These are phyloP conservation scores for Halcyon badia DNA, from an alignment of 2,797 vertebrate species.

Conservation along the genomic window DNA sequence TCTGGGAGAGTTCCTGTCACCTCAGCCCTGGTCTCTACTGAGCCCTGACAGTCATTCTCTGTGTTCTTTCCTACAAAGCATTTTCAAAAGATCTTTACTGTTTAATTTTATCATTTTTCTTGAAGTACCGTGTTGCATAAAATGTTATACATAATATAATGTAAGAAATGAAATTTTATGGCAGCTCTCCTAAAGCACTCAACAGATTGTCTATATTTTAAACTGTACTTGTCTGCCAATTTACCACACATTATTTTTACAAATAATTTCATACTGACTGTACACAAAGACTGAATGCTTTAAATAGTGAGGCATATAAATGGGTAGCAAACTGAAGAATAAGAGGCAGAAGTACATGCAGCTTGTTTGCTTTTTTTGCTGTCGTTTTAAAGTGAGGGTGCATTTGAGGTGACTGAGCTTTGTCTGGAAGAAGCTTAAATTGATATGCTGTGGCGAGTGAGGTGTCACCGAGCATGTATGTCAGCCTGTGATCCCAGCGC, in stretches of 20 bases:
- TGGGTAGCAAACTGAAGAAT: neutral
- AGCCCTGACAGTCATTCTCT: accelerated
- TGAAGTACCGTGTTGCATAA: slow-evolving; percentile 35
- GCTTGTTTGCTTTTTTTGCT: neutral
- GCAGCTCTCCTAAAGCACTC: slow-evolving; percentile 54
- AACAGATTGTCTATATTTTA: slow-evolving; percentile 73
- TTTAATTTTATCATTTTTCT: neutral
- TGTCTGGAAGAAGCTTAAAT: neutral
- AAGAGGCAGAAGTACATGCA: neutral
- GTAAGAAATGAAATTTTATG: slow-evolving; percentile 59
- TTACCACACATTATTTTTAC: slow-evolving; percentile 69
- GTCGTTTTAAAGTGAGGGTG: neutral
- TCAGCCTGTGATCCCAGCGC: neutral
- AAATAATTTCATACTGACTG: slow-evolving; percentile 66
- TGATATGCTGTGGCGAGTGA: accelerated
- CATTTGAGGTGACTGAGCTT: neutral
- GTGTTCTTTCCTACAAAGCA: neutral
- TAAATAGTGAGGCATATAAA: slow-evolving; percentile 40
- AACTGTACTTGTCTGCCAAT: slow-evolving; percentile 69
- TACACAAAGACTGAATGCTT: slow-evolving; percentile 62
- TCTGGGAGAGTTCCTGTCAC: neutral
- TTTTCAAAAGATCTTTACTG: neutral
- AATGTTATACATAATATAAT: slow-evolving; percentile 55
- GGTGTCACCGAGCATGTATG: accelerated
- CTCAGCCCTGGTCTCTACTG: accelerated